Conservation (phyloP, 2,888 invertebrate genomes). For the Corbicula japonica region DNA sequence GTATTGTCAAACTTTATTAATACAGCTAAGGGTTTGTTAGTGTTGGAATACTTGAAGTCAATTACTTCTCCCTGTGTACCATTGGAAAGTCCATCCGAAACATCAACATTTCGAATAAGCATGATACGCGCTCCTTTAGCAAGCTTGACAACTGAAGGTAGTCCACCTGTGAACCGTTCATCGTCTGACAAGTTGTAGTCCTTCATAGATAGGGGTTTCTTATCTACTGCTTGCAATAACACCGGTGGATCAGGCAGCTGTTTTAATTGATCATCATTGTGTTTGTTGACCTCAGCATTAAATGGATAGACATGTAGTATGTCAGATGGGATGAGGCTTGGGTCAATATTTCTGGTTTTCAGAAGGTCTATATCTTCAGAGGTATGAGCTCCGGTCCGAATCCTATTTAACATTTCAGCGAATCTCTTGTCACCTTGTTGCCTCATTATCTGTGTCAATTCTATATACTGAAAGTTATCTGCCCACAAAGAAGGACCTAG, state of each 20-base stretch:
- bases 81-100: constrained; percentile 62
- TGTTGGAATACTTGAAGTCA: constrained; percentile 31
- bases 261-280: constrained; percentile 33
- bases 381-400: constrained; percentile 25
- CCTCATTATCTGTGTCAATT: constrained; percentile 45
- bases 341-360: constrained; percentile 21
- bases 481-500: constrained; percentile 26
- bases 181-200: constrained; percentile 26
- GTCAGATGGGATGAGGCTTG: constrained; percentile 8
- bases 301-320: constrained; percentile 44
- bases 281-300: constrained; percentile 27
- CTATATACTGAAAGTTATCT: constrained; percentile 10
- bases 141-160: constrained; percentile 21
- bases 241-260: constrained; percentile 33
- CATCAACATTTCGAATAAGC: constrained; percentile 60
- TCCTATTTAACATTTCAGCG: constrained; percentile 33
- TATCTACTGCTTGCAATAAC: constrained; percentile 28
- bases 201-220: constrained; percentile 27
- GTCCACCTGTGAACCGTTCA: constrained; percentile 37
- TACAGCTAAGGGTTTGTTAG: constrained; percentile 27
- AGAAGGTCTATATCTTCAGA: constrained; percentile 27
- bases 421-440: constrained; percentile 44
- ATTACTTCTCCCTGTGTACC: constrained; percentile 54
- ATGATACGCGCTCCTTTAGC: constrained; percentile 52
- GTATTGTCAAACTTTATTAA: constrained; percentile 49